Evolutionary conservation across 2,113 vertebrate genomes (phyloP), one percentile per base, ranked within the genome.

Genomic region (Toxotes jaculatrix): DNA sequence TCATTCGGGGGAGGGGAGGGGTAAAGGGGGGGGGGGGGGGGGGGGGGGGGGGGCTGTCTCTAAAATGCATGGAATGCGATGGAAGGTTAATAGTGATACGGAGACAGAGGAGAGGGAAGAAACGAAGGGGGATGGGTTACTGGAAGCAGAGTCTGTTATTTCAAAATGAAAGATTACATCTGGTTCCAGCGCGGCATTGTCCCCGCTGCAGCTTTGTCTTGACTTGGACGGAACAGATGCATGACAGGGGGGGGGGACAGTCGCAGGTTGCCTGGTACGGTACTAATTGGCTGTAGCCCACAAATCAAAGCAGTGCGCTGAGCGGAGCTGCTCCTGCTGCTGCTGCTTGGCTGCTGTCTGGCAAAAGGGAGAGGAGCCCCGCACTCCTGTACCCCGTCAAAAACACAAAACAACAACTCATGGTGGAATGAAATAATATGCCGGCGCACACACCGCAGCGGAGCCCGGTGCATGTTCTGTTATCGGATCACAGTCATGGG

Each of bases 51-150:
- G 90, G 85, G 80, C 88, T 90, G 90, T 94, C 93, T 91, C 83
- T 82, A 87, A 93, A 93, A 93, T 92, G 93, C 87, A 86, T 90
- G 94, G 94, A 94, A 93, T 93, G 94, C 85, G 71, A 92, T 91
- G 88, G 92, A 92, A 92, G 92, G 89, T 91, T 92, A 91, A 93
- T 79, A 80, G 83, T 89, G 90, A 91, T 86, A 88, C 82, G 73
- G 77, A 91, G 80, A 87, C 75, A 70, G 79, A 77, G 73, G 49
- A 61, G 80, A 47, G 73, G 61, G 71, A 23, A 69, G 76, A 64
- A 5, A 62, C 34, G 80, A 19, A 77, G 93, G 93, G 90, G 89
- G 77, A 88, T 87, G 93, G 91, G 92, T 82, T 53, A 53, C 57
- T 70, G 64, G 78, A 74, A 88, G 69, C 79, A 27, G 47, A 85